phyloP scores from a whole-genome alignment of 1,140 invertebrate genomes.

The Watersipora subatra region DNA sequence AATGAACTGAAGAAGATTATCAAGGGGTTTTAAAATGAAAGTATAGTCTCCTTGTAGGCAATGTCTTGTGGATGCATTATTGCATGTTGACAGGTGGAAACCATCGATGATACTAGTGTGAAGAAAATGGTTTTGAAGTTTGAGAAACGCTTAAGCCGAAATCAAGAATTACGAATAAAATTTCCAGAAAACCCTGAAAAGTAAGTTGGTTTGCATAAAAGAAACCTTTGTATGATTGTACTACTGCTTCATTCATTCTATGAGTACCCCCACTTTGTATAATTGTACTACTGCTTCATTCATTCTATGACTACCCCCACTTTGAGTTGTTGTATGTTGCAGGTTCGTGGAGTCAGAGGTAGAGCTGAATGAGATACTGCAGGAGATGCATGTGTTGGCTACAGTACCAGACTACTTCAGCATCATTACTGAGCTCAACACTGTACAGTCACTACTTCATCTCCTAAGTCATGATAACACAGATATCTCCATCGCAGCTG shows the following conservation, averaged over 20 bases:
- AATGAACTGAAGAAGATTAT: too few species aligned
- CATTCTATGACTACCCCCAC: too few species aligned
- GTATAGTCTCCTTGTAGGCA: too few species aligned
- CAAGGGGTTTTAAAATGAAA: too few species aligned
- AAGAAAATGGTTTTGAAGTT: constrained; percentile 77
- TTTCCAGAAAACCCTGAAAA: constrained; percentile 92
- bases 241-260: neutral
- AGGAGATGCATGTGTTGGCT: constrained; percentile 81
- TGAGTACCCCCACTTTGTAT: neutral
- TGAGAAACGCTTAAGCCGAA: constrained; percentile 84
- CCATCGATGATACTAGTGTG: constrained; percentile 69
- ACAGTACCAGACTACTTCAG: constrained; percentile 92
- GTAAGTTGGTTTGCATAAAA: constrained; percentile 36
- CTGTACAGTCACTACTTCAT: constrained; percentile 78
- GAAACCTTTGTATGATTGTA: too few species aligned
- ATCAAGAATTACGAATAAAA: constrained; percentile 96
- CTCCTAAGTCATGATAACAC: constrained; percentile 92
- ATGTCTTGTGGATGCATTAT: too few species aligned
- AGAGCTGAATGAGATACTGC: constrained; percentile 76
- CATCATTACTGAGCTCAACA: constrained; percentile 71
- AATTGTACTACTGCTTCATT: neutral
- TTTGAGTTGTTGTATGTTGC: too few species aligned
- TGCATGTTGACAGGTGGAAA: too few species aligned
- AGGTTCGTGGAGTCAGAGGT: constrained; percentile 98
- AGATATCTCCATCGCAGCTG: constrained; percentile 50